These are phyloP conservation scores for Thereva nobilitata DNA, from an alignment of 2,888 invertebrate genomes.

Conservation along the genomic window DNA sequence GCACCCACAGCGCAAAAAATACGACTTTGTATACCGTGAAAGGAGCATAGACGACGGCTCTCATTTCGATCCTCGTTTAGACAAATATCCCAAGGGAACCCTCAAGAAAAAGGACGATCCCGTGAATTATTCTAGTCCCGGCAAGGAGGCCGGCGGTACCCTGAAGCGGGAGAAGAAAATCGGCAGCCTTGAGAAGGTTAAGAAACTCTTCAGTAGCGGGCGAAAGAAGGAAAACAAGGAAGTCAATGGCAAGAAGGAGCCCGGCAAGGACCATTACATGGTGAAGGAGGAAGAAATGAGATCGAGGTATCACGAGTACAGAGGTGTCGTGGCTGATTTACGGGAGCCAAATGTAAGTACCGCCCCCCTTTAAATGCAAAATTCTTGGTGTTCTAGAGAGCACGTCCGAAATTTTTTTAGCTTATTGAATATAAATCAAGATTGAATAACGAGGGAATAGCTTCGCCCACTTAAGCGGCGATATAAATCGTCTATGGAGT, in stretches of 20 bases:
- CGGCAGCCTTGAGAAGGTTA: conserved; percentile 75
- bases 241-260: conserved; percentile 58
- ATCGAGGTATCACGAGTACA: conserved; percentile 65
- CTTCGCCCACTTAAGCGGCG: too few relatives aligned
- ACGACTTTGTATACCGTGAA: conserved; percentile 63
- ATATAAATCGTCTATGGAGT: too few relatives aligned
- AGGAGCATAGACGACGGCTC: conserved; percentile 70
- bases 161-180: conserved; percentile 64
- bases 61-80: conserved; percentile 67
- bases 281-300: conserved; percentile 63
- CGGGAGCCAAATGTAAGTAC: conserved; percentile 59
- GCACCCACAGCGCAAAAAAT: conserved; percentile 58
- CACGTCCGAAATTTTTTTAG: neutral
- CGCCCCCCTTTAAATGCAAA: neutral
- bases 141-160: conserved; percentile 46
- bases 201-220: conserved; percentile 74
- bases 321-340: conserved; percentile 55
- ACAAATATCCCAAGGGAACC: conserved; percentile 63
- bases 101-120: conserved; percentile 48
- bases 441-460: too few relatives aligned
- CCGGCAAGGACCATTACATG: conserved; percentile 56
- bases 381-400: neutral
- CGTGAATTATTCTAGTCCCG: conserved; percentile 16
- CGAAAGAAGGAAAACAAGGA: conserved; percentile 70
- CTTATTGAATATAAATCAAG: too few relatives aligned